These are phyloP conservation scores for Aphidius ervi DNA, from an alignment of 1,140 invertebrate genomes.

Conservation along the genomic window DNA sequence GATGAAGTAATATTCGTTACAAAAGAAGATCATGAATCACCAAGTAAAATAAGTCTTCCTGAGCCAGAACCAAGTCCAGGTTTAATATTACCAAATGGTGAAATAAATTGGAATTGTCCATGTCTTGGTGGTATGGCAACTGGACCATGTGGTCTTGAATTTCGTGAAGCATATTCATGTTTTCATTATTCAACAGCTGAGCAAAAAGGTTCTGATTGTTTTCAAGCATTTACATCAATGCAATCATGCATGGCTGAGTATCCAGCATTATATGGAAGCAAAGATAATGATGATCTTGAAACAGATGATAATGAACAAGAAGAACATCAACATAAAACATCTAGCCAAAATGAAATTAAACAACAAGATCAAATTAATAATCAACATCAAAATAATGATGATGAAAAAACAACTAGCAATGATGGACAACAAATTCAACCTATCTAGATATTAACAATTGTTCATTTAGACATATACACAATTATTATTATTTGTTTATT, in stretches of 20 bases:
- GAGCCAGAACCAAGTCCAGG: conserved; percentile 72
- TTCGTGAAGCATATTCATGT: conserved; percentile 90
- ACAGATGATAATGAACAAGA: conserved; percentile 51
- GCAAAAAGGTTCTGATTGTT: conserved; percentile 85
- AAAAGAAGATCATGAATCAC: conserved; percentile 71
- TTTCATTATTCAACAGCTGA: conserved; percentile 82
- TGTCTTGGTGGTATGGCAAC: conserved; percentile 94
- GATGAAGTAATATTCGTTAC: conserved; percentile 81
- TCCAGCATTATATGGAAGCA: conserved; percentile 79
- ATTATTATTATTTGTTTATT: too few relatives aligned
- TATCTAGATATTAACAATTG: too few relatives aligned
- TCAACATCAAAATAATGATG: too few relatives aligned
- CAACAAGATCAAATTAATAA: too few relatives aligned
- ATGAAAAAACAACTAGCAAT: too few relatives aligned
- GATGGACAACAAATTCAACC: too few relatives aligned
- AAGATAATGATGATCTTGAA: conserved; percentile 42
- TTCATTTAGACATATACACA: too few relatives aligned
- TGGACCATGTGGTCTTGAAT: conserved; percentile 89
- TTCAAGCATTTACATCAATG: conserved; percentile 86
- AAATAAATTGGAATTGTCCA: conserved; percentile 96
- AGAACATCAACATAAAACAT: conserved; percentile 31
- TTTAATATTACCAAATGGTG: conserved; percentile 79
- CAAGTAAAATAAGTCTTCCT: conserved; percentile 69
- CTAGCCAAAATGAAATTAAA: too few relatives aligned
- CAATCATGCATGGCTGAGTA: conserved; percentile 88